A percentile compares a stretch with the other conserved stretches of the same genome.
Conservation (phyloP, 2,113 vertebrate species). For the mouse (Mus musculus) region DNA sequence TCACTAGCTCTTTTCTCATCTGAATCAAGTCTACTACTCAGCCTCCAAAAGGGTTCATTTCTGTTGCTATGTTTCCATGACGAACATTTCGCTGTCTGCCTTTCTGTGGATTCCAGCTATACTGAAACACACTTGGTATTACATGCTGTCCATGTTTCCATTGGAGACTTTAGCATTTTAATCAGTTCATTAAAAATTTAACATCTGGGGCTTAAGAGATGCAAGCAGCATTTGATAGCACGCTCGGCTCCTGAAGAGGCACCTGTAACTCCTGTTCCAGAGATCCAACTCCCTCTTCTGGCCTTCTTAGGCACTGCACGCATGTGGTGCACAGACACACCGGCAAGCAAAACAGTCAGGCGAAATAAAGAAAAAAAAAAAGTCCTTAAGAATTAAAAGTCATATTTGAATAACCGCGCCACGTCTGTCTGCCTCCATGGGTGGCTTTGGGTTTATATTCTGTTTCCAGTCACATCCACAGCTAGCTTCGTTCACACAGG, state of each 20-base stretch:
- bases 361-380: not conserved
- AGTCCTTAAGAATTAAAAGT: not conserved
- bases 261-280: not conserved
- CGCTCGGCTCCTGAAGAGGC: too few relatives aligned
- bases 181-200: not conserved
- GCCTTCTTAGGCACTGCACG: not conserved
- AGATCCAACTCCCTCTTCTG: not conserved
- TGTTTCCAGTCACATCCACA: not conserved
- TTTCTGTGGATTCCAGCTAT: not conserved
- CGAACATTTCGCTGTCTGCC: not conserved
- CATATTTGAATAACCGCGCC: not conserved
- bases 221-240: not conserved
- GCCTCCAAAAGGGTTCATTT: not conserved
- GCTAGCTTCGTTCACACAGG: conserved; percentile 34
- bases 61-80: not conserved
- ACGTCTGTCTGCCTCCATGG: not conserved
- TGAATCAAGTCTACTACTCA: not conserved
- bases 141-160: not conserved
- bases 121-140: not conserved
- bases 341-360: not conserved
- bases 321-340: not conserved
- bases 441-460: not conserved
- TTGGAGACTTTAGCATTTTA: not conserved
- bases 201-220: not conserved
- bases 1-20: not conserved